Conservation (phyloP, 2,797 vertebrate species). For the Microctenopoma steveboyesi region DNA sequence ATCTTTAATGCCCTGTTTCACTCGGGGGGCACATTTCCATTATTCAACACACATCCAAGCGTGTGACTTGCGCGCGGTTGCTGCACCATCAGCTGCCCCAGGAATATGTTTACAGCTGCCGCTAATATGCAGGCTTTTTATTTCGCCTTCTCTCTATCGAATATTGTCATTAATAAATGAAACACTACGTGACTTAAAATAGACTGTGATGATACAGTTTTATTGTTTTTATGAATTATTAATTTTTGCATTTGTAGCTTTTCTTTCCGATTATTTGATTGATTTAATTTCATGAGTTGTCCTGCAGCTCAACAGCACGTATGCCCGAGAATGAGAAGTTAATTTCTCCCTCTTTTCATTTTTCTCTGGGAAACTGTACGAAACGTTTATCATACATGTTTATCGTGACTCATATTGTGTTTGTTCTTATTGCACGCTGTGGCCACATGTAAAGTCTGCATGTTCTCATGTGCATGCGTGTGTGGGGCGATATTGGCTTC, state of each 20-base stretch:
- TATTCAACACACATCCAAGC: constrained; percentile 51
- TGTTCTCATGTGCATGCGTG: background rate
- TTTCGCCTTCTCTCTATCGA: background rate
- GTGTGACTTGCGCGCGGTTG: constrained; percentile 14
- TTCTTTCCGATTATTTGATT: background rate
- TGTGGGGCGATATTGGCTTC: no score
- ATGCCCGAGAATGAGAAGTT: no score
- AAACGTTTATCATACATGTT: background rate
- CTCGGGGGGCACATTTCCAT: constrained; percentile 53
- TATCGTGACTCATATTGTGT: background rate
- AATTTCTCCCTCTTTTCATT: background rate
- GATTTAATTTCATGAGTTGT: background rate
- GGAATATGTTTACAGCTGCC: background rate
- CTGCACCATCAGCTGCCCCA: constrained; percentile 8
- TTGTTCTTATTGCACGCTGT: background rate
- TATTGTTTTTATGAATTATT: constrained; percentile 10
- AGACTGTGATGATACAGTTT: background rate
- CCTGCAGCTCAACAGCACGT: background rate
- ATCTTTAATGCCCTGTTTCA: constrained; percentile 58
- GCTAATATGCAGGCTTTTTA: background rate
- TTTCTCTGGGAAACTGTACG: background rate
- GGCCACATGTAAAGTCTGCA: background rate
- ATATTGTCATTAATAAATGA: background rate
- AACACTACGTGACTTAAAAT: background rate
- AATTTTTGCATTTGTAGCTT: background rate